These are phyloP conservation scores for Wiebesia pumilae DNA, from an alignment of 1,140 invertebrate genomes.

Conservation along the genomic window DNA sequence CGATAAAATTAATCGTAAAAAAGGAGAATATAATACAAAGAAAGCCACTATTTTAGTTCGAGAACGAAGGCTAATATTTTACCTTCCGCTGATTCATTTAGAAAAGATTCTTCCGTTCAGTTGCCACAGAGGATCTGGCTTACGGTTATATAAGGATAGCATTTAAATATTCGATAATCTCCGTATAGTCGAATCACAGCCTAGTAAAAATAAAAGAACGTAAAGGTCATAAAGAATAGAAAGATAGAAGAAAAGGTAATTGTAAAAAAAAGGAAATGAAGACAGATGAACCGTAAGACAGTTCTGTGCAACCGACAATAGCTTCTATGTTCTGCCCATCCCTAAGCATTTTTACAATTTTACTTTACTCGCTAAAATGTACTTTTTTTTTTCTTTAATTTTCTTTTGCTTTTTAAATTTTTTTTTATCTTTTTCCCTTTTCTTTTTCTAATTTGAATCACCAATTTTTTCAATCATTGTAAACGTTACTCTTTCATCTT, in stretches of 20 bases:
- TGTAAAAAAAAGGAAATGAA: slow-evolving; percentile 24
- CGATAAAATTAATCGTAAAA: slow-evolving; percentile 48
- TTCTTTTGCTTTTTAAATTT: not conserved
- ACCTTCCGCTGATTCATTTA: not conserved
- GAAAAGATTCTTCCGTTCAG: slow-evolving; percentile 33
- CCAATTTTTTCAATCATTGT: slow-evolving; percentile 39
- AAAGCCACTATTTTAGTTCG: slow-evolving; percentile 40
- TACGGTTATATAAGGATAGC: slow-evolving; percentile 43
- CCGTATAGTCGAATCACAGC: slow-evolving; percentile 58
- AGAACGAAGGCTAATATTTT: not conserved
- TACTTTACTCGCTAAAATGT: slow-evolving; percentile 41
- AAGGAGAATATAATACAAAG: slow-evolving; percentile 47
- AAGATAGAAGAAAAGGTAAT: slow-evolving; percentile 3
- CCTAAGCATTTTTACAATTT: slow-evolving; percentile 52
- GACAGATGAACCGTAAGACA: slow-evolving; percentile 31
- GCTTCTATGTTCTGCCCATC: slow-evolving; percentile 62
- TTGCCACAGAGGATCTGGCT: slow-evolving; percentile 43
- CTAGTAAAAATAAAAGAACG: slow-evolving; percentile 56
- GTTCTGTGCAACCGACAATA: slow-evolving; percentile 41
- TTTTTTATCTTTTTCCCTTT: not conserved
- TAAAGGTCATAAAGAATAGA: slow-evolving; percentile 34
- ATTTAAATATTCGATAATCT: slow-evolving; percentile 59
- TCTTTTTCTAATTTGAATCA: slow-evolving; percentile 26
- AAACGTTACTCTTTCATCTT: slow-evolving; percentile 34
- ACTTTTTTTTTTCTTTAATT: not conserved